Base-by-base conservation (phyloP, 2,113 vertebrate genomes). In the Pogona vitticeps region DNA sequence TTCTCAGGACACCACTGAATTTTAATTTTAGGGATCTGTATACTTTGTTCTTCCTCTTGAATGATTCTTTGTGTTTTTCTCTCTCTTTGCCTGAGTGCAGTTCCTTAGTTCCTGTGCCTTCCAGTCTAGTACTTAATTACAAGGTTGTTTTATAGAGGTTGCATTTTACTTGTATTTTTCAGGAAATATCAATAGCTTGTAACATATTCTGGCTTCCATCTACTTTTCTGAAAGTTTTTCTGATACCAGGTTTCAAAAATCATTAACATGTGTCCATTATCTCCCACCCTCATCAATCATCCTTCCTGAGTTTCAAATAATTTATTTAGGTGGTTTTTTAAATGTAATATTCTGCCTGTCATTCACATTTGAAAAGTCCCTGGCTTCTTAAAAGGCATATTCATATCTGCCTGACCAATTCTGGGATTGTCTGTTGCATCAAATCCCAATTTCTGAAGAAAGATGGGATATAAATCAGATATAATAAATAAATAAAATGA, bases 1-100 rank as follows among this genome's bases (percentile, higher is more conserved):
- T 76, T 76, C 46, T 76, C 52, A 76, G 42, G 26, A 76, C 73
- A 76, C n/a, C n/a, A n/a, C n/a, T n/a, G n/a, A n/a, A n/a, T n/a
- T n/a, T n/a, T n/a, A n/a, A n/a, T n/a, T n/a, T n/a, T n/a, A n/a
- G n/a, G n/a, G n/a, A n/a, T n/a, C n/a, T n/a, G n/a, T n/a, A n/a
- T n/a, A n/a, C n/a, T n/a, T n/a, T n/a, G n/a, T n/a, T n/a, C n/a
- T n/a, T n/a, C n/a, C n/a, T n/a, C n/a, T n/a, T n/a, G n/a, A n/a
- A n/a, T n/a, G n/a, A n/a, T n/a, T n/a, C n/a, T n/a, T n/a, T n/a
- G n/a, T n/a, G n/a, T n/a, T n/a, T n/a, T n/a, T n/a, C n/a, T n/a
- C n/a, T n/a, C n/a, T n/a, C n/a, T n/a, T n/a, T n/a, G n/a, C n/a
- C n/a, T n/a, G n/a, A n/a, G n/a, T n/a, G n/a, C n/a, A n/a, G n/a